These are phyloP conservation scores for Cassiopea xamachana DNA, from an alignment of 30 jellyfish, hydroid and myxozoan genomes.

Conservation along the genomic window DNA sequence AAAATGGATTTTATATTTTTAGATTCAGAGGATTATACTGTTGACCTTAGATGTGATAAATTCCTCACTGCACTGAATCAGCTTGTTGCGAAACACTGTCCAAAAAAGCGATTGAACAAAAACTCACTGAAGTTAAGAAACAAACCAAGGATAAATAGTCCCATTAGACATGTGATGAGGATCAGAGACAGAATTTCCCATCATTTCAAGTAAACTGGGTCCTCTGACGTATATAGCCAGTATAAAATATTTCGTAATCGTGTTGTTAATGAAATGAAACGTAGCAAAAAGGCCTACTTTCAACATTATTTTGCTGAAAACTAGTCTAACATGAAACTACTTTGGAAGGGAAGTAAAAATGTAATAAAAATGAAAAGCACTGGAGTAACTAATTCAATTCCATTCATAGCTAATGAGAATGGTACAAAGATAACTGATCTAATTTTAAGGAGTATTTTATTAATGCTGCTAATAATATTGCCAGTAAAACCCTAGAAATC, in stretches of 20 bases:
- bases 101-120: slow-evolving; percentile 36
- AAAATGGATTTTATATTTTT: slow-evolving; percentile 3
- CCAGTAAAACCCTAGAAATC: no score
- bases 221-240: neutral
- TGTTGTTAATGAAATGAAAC: slow-evolving; percentile 47
- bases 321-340: slow-evolving; percentile 36
- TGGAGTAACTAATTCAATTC: neutral
- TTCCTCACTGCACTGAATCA: neutral
- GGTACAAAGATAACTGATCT: neutral
- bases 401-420: neutral
- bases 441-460: neutral
- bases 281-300: slow-evolving; percentile 22
- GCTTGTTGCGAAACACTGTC: slow-evolving; percentile 40
- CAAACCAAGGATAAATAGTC: slow-evolving; percentile 56
- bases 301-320: slow-evolving; percentile 25
- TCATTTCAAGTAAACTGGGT: slow-evolving; percentile 25
- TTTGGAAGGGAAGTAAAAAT: slow-evolving; percentile 53
- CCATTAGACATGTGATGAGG: slow-evolving; percentile 43
- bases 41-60: slow-evolving; percentile 20
- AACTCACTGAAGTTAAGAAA: slow-evolving; percentile 34
- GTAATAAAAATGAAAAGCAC: neutral
- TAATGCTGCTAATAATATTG: neutral
- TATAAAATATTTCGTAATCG: slow-evolving; percentile 63
- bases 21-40: neutral
- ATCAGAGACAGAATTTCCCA: slow-evolving; percentile 45